Conservation (phyloP, 2,113 vertebrate species). For the Corydoras maculifer region DNA sequence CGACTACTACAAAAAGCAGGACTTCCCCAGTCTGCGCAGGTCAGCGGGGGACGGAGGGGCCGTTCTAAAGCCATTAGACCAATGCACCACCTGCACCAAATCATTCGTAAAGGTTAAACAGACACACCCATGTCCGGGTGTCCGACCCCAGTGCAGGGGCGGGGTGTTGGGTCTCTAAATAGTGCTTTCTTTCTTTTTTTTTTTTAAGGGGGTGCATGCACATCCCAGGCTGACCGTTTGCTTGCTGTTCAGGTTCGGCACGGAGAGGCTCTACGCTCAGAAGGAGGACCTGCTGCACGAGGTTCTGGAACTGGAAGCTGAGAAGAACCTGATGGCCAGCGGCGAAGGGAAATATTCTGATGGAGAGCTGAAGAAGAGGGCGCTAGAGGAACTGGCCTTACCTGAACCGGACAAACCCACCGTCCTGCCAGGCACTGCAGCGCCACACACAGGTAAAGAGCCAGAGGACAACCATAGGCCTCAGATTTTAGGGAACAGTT, state of each 20-base stretch:
- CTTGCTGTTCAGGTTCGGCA: constrained; percentile 58
- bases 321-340: constrained; percentile 55
- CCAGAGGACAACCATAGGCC: too few species aligned
- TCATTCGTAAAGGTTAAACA: too few species aligned
- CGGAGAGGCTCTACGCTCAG: constrained; percentile 66
- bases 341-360: constrained; percentile 61
- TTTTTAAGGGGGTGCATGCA: too few species aligned
- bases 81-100: too few species aligned
- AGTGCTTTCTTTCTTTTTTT: too few species aligned
- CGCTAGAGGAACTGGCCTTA: constrained; percentile 54
- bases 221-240: too few species aligned
- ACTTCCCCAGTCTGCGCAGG: constrained; percentile 69
- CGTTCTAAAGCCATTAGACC: too few species aligned
- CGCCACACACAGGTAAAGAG: constrained; percentile 39
- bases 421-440: constrained; percentile 47
- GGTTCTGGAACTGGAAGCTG: constrained; percentile 69
- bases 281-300: constrained; percentile 71
- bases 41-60: constrained; percentile 10
- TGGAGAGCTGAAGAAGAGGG: constrained; percentile 58
- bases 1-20: constrained; percentile 71
- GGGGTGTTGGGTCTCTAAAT: too few species aligned
- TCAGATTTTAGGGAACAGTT: neutral
- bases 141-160: too few species aligned
- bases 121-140: too few species aligned
- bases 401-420: constrained; percentile 63